Evolutionary conservation across 2,113 vertebrate genomes (phyloP).

Genomic region (Charina bottae): DNA sequence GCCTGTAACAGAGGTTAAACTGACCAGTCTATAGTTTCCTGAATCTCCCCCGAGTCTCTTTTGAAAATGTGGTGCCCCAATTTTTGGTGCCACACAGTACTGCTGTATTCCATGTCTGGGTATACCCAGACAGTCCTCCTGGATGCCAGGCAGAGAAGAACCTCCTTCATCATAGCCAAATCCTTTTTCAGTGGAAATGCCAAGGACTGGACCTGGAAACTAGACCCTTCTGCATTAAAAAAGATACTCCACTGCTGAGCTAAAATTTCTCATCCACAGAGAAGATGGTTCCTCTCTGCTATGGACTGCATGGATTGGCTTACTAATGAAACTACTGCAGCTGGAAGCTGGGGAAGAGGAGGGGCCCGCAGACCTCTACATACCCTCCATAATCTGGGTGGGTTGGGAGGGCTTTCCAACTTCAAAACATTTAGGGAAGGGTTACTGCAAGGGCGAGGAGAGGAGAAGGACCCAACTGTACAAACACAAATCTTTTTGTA

Average conservation of each 20-base stretch:
- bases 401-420: neutral
- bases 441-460: neutral
- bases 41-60: neutral
- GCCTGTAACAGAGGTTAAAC: neutral
- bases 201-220: neutral
- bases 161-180: neutral
- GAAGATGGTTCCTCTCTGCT: neutral
- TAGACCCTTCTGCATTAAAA: neutral
- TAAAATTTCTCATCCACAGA: neutral
- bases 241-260: neutral
- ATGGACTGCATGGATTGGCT: neutral
- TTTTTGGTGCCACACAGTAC: neutral
- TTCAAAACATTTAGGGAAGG: neutral
- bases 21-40: neutral
- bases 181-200: neutral
- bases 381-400: neutral
- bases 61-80: neutral
- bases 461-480: neutral
- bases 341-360: neutral
- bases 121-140: neutral
- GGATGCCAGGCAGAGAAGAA: neutral
- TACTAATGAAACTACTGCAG: neutral
- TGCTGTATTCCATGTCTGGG: neutral
- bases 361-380: neutral
- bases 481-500: neutral